Conservation (phyloP, 30 jellyfish, hydroid and myxozoan genomes). For the Kudoa iwatai region DNA sequence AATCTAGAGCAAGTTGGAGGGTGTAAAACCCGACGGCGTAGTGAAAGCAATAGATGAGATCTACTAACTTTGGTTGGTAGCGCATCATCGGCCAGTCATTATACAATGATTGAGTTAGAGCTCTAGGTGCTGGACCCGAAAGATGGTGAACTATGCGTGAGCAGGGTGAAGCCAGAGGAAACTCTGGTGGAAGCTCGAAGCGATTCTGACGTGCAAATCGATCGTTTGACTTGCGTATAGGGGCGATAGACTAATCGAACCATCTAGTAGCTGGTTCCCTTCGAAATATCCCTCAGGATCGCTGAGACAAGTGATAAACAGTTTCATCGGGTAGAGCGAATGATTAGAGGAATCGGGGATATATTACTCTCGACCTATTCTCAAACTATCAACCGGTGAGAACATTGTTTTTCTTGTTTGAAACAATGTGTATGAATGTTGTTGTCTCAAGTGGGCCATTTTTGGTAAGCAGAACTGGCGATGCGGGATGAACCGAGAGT, state of each 20-base stretch:
- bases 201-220: conserved; percentile 32
- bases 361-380: conserved; percentile 15
- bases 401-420: conserved; percentile 4
- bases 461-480: conserved; percentile 6
- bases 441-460: conserved; percentile 3
- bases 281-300: conserved; percentile 48
- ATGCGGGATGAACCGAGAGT: conserved; percentile 7
- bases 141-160: conserved; percentile 20
- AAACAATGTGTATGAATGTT: conserved; percentile 2
- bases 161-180: conserved; percentile 27
- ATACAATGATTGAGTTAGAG: conserved; percentile 17
- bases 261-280: conserved; percentile 72
- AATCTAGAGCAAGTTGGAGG: conserved; percentile 12
- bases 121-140: conserved; percentile 9
- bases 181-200: conserved; percentile 27
- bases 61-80: conserved; percentile 2
- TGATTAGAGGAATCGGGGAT: conserved; percentile 34
- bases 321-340: conserved; percentile 38
- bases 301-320: conserved; percentile 25
- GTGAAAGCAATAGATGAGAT: conserved; percentile 6
- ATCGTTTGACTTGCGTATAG: conserved; percentile 42
- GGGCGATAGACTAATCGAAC: conserved; percentile 58
- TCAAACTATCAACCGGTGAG: conserved; percentile 7
- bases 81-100: conserved; percentile 10
- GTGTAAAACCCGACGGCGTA: conserved; percentile 13